Evolutionary conservation across 2,888 invertebrate species (phyloP), one percentile per base, ranked within the genome.

Genomic region (Nemoura dubitans): DNA sequence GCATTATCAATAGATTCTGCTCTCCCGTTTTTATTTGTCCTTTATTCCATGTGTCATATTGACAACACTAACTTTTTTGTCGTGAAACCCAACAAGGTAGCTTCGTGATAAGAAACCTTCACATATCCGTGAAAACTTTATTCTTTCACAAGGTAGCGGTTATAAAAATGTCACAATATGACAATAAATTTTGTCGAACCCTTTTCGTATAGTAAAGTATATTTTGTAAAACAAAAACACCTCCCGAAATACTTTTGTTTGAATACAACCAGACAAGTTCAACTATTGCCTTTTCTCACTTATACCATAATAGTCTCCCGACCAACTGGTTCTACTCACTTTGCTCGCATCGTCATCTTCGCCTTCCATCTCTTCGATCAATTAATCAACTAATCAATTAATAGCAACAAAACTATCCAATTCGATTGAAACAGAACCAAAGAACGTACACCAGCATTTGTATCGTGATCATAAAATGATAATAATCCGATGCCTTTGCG

Each of bases 301-400:
- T n/a, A n/a, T n/a, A n/a, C n/a, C n/a, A n/a, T n/a, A n/a, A n/a
- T n/a, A n/a, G n/a, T n/a, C n/a, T n/a, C n/a, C n/a, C n/a, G n/a
- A n/a, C n/a, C n/a, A n/a, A n/a, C n/a, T n/a, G n/a, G n/a, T 30
- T 0, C 7, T 43, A 43, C 84, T 84, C 28, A 84, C 84, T 59
- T 59, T 84, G 29, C 59, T 76, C 14, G 84, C 27, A 10, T 84
- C 84, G 21, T 84, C 84, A 76, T 84, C 84, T n/a, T 84, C 84
- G 84, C 6, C 29, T 3, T 84, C 84, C 84, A 84, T 84, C 6
- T 83, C 78, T n/a, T 29, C 78, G 14, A 27, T 78, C 78, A 29
- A 26, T 26, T n/a, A 78, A 78, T 10, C 27, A 29, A 26, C n/a
- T n/a, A 78, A 78, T 10, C 27, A 78, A 78, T 78, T 25, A 30